These are phyloP conservation scores for Maconellicoccus hirsutus DNA, from an alignment of 1,140 invertebrate genomes.

Conservation along the genomic window DNA sequence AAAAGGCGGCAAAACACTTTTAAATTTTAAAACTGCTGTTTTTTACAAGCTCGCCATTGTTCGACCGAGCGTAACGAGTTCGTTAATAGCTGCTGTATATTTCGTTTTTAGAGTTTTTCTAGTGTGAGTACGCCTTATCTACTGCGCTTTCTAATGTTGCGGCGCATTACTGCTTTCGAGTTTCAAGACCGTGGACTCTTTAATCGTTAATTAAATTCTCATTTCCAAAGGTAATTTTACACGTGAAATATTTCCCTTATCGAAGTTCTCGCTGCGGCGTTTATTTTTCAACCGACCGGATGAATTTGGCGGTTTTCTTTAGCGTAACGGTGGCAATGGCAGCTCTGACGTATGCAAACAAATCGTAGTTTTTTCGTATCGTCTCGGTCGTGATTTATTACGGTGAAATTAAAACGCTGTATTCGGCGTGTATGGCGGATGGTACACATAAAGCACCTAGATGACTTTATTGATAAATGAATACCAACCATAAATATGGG, in stretches of 20 bases:
- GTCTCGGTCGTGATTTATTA: background rate
- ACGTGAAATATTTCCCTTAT: constrained; percentile 9
- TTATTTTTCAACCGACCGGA: background rate
- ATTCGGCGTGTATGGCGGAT: background rate
- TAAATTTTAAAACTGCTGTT: background rate
- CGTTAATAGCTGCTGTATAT: constrained; percentile 1
- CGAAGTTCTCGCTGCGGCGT: background rate
- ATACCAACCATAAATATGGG: background rate
- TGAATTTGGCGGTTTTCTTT: constrained; percentile 3
- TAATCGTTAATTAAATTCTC: constrained; percentile 9
- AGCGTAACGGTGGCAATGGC: background rate
- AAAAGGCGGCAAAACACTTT: background rate
- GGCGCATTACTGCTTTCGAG: background rate
- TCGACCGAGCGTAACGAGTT: background rate
- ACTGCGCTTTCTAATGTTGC: constrained; percentile 3
- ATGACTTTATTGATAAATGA: constrained; percentile 1
- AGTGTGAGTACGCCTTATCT: background rate
- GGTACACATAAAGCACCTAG: background rate
- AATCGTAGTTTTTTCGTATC: background rate
- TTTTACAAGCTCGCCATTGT: background rate
- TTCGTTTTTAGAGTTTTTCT: background rate
- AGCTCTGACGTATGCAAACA: background rate
- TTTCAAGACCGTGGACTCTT: background rate
- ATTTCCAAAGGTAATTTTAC: constrained; percentile 4
- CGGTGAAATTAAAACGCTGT: background rate